A percentile compares a stretch with the other conserved stretches of the same genome.
Evolutionary conservation across 2,113 vertebrate species (phyloP).

Genomic region (Diadophis punctatus): DNA sequence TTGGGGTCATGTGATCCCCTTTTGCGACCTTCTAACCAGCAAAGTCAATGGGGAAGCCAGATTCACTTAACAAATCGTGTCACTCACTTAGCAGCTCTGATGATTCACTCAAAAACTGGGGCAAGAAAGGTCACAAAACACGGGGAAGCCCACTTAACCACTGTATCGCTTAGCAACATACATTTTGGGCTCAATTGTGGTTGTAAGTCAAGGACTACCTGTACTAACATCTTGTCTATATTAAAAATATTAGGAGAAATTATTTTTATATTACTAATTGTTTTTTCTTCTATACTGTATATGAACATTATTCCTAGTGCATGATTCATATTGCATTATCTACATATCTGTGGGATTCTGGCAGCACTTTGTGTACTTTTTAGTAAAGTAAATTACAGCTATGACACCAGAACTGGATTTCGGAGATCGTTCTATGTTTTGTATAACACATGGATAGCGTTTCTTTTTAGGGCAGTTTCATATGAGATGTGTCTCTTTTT

Average conservation of each 20-base stretch:
- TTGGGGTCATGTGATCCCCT: not conserved
- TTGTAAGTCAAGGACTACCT: not conserved
- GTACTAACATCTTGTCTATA: not conserved
- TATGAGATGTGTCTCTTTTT: not conserved
- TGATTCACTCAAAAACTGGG: not conserved
- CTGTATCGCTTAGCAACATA: not conserved
- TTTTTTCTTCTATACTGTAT: not conserved
- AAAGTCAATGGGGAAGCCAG: not conserved
- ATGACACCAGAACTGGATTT: not conserved
- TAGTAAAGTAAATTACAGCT: conserved; percentile 29
- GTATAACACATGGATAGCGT: not conserved
- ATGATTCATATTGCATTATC: not conserved
- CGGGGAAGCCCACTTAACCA: not conserved
- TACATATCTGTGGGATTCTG: not conserved
- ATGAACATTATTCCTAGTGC: not conserved
- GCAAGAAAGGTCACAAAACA: not conserved
- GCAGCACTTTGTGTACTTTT: not conserved
- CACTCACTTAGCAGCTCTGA: not conserved
- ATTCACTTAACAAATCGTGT: not conserved
- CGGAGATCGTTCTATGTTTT: conserved; percentile 16
- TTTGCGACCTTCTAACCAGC: not conserved
- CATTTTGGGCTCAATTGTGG: not conserved
- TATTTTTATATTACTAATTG: not conserved
- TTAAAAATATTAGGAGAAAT: not conserved
- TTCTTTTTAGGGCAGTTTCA: not conserved